These are phyloP conservation scores for Sipha flava DNA, from an alignment of 1,140 invertebrate species.

Conservation along the genomic window DNA sequence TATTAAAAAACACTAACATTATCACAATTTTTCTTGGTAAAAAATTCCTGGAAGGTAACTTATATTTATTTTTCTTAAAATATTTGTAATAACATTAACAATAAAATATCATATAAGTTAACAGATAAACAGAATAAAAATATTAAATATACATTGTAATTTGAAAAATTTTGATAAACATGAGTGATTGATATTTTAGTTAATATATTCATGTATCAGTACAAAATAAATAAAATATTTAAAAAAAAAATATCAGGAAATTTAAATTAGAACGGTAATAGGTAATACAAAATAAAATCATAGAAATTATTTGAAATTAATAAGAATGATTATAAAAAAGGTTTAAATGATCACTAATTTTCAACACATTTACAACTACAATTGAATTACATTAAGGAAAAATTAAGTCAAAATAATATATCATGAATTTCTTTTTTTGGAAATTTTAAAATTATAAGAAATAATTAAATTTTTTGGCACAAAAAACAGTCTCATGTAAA, in stretches of 20 bases:
- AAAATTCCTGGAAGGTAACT: constrained; percentile 28
- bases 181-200: neutral
- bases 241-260: neutral
- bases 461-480: neutral
- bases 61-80: constrained; percentile 7
- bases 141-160: neutral
- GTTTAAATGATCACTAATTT: neutral
- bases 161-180: neutral
- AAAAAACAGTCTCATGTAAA: neutral
- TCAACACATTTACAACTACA: too few species aligned
- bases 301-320: neutral
- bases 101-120: constrained; percentile 21
- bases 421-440: neutral
- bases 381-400: too few species aligned
- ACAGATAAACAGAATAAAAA: neutral
- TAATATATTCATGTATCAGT: neutral
- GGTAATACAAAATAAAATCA: neutral
- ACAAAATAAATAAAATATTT: neutral
- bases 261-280: neutral
- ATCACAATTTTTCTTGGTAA: constrained; percentile 29
- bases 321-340: neutral
- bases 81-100: constrained; percentile 2
- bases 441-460: neutral
- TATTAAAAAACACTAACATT: constrained; percentile 6
- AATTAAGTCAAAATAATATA: too few species aligned